phyloP scores from a whole-genome alignment of 2,797 vertebrate genomes.

The Todus mexicanus region DNA sequence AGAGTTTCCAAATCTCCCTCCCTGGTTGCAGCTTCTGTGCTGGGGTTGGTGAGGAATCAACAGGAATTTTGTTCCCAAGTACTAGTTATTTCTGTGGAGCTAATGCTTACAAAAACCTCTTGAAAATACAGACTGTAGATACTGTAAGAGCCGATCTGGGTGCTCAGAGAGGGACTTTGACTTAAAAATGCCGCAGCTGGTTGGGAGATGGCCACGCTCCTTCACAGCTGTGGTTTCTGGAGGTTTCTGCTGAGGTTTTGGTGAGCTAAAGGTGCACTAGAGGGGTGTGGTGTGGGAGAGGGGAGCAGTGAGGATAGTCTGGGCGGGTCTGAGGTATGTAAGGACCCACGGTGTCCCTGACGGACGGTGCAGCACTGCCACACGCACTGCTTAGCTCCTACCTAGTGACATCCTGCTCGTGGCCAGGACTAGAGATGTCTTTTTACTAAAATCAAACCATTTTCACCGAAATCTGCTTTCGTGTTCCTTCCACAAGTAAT shows the following conservation, averaged over 20 bases:
- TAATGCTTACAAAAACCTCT: neutral
- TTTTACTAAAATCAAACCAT: neutral
- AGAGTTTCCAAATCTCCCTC: neutral
- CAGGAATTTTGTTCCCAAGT: neutral
- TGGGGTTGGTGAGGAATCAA: neutral
- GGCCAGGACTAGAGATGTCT: neutral
- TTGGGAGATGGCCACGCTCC: fast-evolving
- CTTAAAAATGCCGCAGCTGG: neutral
- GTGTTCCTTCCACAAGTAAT: neutral
- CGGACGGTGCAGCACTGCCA: neutral
- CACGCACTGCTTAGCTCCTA: fast-evolving
- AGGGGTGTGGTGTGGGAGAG: neutral
- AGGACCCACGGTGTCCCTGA: neutral
- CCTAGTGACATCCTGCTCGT: neutral
- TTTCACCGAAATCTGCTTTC: neutral
- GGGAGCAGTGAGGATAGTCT: neutral
- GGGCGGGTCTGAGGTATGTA: neutral
- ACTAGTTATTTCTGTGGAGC: neutral
- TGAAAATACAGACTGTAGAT: neutral
- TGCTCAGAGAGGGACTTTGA: neutral
- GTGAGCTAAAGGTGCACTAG: neutral
- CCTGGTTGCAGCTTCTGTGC: neutral
- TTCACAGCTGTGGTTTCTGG: neutral
- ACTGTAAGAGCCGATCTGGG: neutral
- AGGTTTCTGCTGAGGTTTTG: neutral